Conservation (phyloP, 2,113 vertebrate species). For the Thalassoma bifasciatum region DNA sequence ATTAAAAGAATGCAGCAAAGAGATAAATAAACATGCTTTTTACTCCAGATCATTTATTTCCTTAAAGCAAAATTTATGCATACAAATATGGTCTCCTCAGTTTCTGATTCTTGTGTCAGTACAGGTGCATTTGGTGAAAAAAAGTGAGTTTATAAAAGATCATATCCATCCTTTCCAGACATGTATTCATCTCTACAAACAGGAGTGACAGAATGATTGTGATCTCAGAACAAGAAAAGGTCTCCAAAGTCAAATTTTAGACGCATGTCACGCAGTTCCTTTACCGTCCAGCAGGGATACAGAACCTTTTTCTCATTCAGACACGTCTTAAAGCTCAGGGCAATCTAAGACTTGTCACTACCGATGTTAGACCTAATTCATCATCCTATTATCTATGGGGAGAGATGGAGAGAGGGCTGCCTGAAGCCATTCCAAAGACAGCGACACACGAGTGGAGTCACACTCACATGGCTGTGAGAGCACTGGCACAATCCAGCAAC, state of each 20-base stretch:
- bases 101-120: too few species aligned
- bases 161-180: too few species aligned
- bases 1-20: not conserved
- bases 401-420: constrained; percentile 29
- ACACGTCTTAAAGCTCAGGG: constrained; percentile 53
- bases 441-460: constrained; percentile 15
- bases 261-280: constrained; percentile 31
- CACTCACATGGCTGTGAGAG: constrained; percentile 6
- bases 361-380: constrained; percentile 71
- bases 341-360: constrained; percentile 70
- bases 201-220: constrained; percentile 1
- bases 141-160: too few species aligned
- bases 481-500: constrained; percentile 27
- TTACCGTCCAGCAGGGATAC: constrained; percentile 36
- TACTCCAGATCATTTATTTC: not conserved
- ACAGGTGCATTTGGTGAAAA: too few species aligned
- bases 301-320: constrained; percentile 39
- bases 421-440: constrained; percentile 40
- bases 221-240: not conserved
- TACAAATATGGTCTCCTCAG: too few species aligned
- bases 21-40: not conserved
- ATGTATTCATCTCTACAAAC: not conserved
- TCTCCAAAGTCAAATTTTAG: constrained; percentile 15
- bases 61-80: too few species aligned
- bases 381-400: constrained; percentile 64